These are phyloP conservation scores for Phrynosoma platyrhinos DNA, from an alignment of 2,113 vertebrate species.

Conservation along the genomic window DNA sequence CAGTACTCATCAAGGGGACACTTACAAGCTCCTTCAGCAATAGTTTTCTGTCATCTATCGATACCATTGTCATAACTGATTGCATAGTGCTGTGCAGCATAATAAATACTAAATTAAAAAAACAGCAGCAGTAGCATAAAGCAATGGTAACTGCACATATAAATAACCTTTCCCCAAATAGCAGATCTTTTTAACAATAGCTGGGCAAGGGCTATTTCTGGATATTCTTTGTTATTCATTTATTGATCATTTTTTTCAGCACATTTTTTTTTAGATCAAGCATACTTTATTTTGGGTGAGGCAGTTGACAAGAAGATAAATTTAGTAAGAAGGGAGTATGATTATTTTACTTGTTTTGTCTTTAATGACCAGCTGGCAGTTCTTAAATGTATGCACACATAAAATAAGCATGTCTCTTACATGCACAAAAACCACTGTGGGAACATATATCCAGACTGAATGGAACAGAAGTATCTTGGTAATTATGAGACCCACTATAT, in stretches of 20 bases:
- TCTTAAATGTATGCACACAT: no score
- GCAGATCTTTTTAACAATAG: neutral
- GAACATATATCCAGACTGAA: neutral
- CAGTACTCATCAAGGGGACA: no score
- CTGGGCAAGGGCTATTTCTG: neutral
- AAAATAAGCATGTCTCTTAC: no score
- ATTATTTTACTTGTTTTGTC: neutral
- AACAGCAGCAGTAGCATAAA: no score
- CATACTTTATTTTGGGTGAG: neutral
- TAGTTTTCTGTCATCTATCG: no score
- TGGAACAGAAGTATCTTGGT: neutral
- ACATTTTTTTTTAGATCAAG: neutral
- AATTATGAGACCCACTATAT: constrained; percentile 50
- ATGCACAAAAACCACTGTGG: no score
- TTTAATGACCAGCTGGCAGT: no score
- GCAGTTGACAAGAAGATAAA: neutral
- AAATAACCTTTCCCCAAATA: neutral
- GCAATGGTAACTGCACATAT: neutral
- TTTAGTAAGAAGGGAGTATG: neutral
- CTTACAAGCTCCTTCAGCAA: no score
- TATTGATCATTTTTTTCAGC: neutral
- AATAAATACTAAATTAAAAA: no score
- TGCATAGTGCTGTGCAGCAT: no score
- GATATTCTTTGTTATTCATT: neutral
- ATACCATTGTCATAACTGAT: no score